Evolutionary conservation across 2,888 invertebrate species (phyloP), one percentile per base, ranked within the genome.

Genomic region (Argyresthia albistria): DNA sequence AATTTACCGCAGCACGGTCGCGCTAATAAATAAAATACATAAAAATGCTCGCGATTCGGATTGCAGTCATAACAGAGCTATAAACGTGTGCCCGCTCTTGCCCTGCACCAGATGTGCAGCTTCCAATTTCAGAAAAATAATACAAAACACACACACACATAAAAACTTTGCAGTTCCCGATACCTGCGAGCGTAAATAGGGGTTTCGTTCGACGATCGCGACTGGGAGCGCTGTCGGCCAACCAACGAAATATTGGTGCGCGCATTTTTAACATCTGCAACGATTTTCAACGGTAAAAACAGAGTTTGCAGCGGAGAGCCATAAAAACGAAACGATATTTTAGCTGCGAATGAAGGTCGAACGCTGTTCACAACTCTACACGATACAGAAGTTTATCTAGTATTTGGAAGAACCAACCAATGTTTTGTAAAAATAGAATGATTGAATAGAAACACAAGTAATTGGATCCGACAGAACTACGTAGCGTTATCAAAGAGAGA

Each of bases 111-210:
- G 74, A 76, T 80, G 79, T 70, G 76, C 70, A 69, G 64, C 70
- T 65, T 75, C 74, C 73, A 73, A 75, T 73, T 73, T 71, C 73
- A 71, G 67, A 69, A 68, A 69, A 74, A 70, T 70, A 73, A 75
- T 72, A 73, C 70, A 69, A 69, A 53, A 70, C 66, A 63, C 58
- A 12, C 35, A 47, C 46, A 64, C 60, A 65, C 65, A 70, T 69
- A 71, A 73, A 76, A 76, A 76, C 71, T 64, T 70, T 68, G 69
- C 64, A 66, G 66, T 72, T 65, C 68, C 65, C 70, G 66, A 67
- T 79, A 80, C 80, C 80, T 80, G 79, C 63, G 65, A 64, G 70
- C 69, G 73, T 73, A 76, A 78, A 80, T 78, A 74, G 73, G 71
- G 71, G 76, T 73, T 74, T 46, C 0, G 43, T 16, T 71, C 65